phyloP scores from a whole-genome alignment of 2,113 vertebrate species.

The Eptesicus fuscus region DNA sequence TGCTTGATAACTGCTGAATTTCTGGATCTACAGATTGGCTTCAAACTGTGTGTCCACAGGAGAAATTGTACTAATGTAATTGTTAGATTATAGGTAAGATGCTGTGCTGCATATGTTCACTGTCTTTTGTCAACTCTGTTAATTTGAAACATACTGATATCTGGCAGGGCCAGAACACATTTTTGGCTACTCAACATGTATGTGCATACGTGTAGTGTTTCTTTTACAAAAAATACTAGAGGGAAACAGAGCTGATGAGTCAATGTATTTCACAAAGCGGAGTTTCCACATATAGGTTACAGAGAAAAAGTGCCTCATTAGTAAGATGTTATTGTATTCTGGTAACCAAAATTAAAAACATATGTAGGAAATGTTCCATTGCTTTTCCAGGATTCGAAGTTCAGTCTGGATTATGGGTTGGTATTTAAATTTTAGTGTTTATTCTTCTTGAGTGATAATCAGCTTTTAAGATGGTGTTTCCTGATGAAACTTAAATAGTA shows the following conservation, averaged over 20 bases:
- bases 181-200: slow-evolving; percentile 42
- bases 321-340: slow-evolving; percentile 36
- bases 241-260: slow-evolving; percentile 52
- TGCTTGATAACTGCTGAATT: not conserved
- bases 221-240: slow-evolving; percentile 30
- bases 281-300: slow-evolving; percentile 46
- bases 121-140: slow-evolving; percentile 24
- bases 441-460: slow-evolving; percentile 8
- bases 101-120: not conserved
- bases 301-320: slow-evolving; percentile 46
- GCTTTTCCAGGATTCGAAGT: slow-evolving; percentile 11
- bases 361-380: slow-evolving; percentile 37
- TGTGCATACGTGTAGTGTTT: not conserved
- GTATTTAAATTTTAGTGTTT: not conserved
- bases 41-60: not conserved
- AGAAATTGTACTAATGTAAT: slow-evolving; percentile 47
- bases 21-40: not conserved
- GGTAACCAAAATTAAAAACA: slow-evolving; percentile 60
- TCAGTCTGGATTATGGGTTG: not conserved
- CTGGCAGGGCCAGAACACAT: not conserved
- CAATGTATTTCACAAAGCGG: slow-evolving; percentile 56
- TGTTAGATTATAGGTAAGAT: not conserved
- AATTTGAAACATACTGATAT: slow-evolving; percentile 41
- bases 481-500: not conserved
- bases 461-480: slow-evolving; percentile 8